Evolutionary conservation across 2,113 vertebrate genomes (phyloP).

Genomic region (Madoqua kirkii): DNA sequence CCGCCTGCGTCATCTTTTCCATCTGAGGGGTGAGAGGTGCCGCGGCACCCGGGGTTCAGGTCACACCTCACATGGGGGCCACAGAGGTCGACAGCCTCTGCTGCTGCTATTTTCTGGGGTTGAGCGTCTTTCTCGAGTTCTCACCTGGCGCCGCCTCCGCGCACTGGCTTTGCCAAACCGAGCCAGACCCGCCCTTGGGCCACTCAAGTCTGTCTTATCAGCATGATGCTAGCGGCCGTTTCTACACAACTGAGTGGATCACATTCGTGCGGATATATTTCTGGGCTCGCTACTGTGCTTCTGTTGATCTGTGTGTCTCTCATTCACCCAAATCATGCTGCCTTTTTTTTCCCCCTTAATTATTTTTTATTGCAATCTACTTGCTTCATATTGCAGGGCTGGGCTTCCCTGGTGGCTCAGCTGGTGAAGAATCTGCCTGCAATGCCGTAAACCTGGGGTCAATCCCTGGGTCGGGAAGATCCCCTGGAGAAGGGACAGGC

Average conservation of each 20-base stretch:
- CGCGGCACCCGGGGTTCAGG: neutral
- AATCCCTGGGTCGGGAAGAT: neutral
- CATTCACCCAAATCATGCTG: neutral
- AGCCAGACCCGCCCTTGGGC: neutral
- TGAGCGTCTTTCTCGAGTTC: neutral
- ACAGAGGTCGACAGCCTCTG: rapidly evolving
- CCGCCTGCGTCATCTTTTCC: neutral
- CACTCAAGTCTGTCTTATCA: neutral
- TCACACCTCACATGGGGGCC: neutral
- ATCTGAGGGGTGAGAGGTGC: neutral
- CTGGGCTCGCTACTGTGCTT: neutral
- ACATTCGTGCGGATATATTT: rapidly evolving
- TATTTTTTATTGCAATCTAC: neutral
- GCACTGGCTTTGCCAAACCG: neutral
- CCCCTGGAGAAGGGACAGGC: neutral
- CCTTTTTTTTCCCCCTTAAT: too few relatives aligned
- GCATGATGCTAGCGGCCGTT: neutral
- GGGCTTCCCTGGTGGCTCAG: neutral
- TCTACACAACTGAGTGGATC: rapidly evolving
- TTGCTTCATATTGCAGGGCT: rapidly evolving
- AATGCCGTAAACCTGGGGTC: rapidly evolving
- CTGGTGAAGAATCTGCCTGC: neutral
- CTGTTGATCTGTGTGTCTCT: neutral
- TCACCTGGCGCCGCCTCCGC: rapidly evolving
- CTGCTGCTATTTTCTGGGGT: neutral